Evolutionary conservation across 1,140 invertebrate species (phyloP).

Genomic region (Papilio glaucus): DNA sequence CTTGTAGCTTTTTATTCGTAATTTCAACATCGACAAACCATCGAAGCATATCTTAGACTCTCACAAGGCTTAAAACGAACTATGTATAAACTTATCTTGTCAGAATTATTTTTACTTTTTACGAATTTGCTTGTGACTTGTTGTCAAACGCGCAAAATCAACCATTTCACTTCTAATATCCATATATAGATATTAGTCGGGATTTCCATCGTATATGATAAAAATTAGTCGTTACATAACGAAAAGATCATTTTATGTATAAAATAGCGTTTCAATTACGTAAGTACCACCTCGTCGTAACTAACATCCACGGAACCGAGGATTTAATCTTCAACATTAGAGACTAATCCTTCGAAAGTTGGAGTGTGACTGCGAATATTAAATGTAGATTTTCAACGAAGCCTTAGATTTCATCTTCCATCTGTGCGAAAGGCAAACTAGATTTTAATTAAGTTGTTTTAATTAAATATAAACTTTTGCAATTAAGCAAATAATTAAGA

Average conservation of each 20-base stretch:
- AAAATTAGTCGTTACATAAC: not conserved
- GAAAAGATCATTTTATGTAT: not conserved
- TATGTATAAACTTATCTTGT: no score
- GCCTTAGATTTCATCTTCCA: slow-evolving; percentile 26
- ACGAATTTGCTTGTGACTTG: no score
- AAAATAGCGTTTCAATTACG: not conserved
- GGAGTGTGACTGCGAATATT: slow-evolving; percentile 33
- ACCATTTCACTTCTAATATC: no score
- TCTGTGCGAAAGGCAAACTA: slow-evolving; percentile 21
- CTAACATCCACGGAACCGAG: slow-evolving; percentile 1
- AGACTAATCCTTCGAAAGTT: slow-evolving; percentile 29
- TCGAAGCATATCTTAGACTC: no score
- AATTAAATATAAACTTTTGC: not conserved
- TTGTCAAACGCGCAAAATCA: no score
- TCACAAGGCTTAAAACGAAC: no score
- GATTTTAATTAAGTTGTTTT: slow-evolving; percentile 25
- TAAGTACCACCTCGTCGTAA: not conserved
- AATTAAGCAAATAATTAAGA: no score
- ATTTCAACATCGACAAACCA: no score
- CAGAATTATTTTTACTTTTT: no score
- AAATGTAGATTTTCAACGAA: slow-evolving; percentile 28
- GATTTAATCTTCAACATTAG: slow-evolving; percentile 20
- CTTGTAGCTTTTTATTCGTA: no score
- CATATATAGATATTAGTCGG: no score
- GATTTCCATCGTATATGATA: no score